Evolutionary conservation across 2,888 invertebrate species (phyloP).

Genomic region (Amiota minor): DNA sequence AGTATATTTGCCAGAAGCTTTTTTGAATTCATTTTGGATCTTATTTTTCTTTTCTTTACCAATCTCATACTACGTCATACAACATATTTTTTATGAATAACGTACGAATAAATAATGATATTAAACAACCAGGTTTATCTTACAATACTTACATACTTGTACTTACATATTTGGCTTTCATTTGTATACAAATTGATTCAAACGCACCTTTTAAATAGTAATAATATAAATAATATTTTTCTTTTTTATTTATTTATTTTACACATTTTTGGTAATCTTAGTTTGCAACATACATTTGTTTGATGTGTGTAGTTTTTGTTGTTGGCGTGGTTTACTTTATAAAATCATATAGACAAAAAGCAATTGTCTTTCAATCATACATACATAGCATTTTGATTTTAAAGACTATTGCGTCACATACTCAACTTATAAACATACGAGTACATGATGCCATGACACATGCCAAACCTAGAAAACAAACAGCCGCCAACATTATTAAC

Average conservation of each 20-base stretch:
- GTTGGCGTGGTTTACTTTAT: conserved; percentile 1
- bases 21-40: no score
- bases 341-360: neutral
- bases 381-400: neutral
- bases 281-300: neutral
- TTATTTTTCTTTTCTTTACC: no score
- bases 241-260: neutral
- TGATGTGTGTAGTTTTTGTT: neutral
- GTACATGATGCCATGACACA: neutral
- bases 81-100: no score
- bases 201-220: conserved; percentile 20
- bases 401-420: neutral
- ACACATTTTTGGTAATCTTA: neutral
- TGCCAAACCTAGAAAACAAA: conserved; percentile 10
- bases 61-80: no score
- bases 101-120: no score
- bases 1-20: no score
- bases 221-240: neutral
- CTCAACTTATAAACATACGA: no score
- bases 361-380: conserved; percentile 14
- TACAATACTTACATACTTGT: no score
- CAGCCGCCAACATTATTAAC: conserved; percentile 4
- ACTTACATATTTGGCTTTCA: no score
- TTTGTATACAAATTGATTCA: conserved; percentile 2
- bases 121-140: no score